Conservation (phyloP, 2,797 vertebrate species). For the Sebastes itinus region DNA sequence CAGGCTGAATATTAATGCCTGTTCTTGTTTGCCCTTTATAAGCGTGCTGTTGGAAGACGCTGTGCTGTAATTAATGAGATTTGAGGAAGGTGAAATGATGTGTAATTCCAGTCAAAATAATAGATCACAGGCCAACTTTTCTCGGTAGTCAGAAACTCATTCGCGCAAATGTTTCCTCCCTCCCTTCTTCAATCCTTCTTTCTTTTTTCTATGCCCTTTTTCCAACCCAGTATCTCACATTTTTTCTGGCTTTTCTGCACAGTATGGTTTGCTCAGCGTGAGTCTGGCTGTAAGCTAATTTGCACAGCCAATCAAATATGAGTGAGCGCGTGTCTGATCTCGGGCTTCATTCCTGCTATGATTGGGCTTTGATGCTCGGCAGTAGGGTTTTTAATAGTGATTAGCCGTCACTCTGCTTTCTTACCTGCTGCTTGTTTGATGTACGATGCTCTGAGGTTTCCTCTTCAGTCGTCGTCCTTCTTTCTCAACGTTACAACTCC, state of each 20-base stretch:
- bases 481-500: slow-evolving; percentile 7
- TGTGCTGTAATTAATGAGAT: slow-evolving; percentile 65
- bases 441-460: slow-evolving; percentile 31
- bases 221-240: background rate
- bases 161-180: background rate
- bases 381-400: slow-evolving; percentile 55
- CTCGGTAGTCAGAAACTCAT: slow-evolving; percentile 19
- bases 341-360: slow-evolving; percentile 12
- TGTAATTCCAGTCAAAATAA: slow-evolving; percentile 56
- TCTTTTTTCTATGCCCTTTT: background rate
- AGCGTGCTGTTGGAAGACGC: slow-evolving; percentile 39
- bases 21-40: slow-evolving; percentile 46
- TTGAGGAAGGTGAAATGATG: slow-evolving; percentile 54
- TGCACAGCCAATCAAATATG: slow-evolving; percentile 51
- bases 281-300: slow-evolving; percentile 46
- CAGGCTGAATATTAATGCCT: slow-evolving; percentile 56
- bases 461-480: background rate
- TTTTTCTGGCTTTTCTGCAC: background rate
- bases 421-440: slow-evolving; percentile 65
- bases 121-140: slow-evolving; percentile 51
- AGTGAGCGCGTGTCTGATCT: slow-evolving; percentile 37
- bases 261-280: slow-evolving; percentile 24
- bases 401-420: slow-evolving; percentile 43
- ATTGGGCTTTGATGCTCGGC: slow-evolving; percentile 58
- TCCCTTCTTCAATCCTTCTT: background rate